These are phyloP conservation scores for Vultur gryphus DNA, from an alignment of 2,797 vertebrate species.

Conservation along the genomic window DNA sequence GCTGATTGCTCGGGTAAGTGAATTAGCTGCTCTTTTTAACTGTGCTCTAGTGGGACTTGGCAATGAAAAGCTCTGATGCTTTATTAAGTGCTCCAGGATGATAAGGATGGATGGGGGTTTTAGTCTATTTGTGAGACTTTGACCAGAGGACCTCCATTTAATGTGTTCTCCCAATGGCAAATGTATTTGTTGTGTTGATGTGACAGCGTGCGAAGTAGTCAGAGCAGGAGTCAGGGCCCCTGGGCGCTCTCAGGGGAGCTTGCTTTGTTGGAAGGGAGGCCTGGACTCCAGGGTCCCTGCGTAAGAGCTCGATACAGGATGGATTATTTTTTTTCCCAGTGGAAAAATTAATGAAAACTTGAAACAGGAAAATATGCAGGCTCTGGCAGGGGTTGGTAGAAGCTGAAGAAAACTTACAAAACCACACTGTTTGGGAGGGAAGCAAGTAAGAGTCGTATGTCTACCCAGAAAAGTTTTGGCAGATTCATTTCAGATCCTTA, in stretches of 20 bases:
- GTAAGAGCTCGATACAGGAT: accelerated
- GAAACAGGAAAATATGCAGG: neutral
- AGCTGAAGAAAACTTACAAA: neutral
- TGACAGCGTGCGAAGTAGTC: accelerated
- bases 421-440: neutral
- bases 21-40: neutral
- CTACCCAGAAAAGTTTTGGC: neutral
- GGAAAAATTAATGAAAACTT: neutral
- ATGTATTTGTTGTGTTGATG: neutral
- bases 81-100: neutral
- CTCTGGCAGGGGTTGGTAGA: neutral
- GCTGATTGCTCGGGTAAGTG: conserved; percentile 92
- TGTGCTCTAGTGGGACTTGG: neutral
- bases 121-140: neutral
- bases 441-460: neutral
- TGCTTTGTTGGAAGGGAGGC: neutral
- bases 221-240: neutral
- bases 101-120: neutral
- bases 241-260: neutral
- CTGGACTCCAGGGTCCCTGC: neutral
- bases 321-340: neutral
- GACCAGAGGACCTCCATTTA: neutral
- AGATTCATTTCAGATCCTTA: neutral
- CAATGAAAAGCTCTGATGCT: neutral
- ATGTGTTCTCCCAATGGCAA: neutral